Percentiles rank a stretch among this genome's conserved stretches.
These are phyloP conservation scores for Sebastes oblongus DNA, from an alignment of 2,797 vertebrate species.

Conservation along the genomic window DNA sequence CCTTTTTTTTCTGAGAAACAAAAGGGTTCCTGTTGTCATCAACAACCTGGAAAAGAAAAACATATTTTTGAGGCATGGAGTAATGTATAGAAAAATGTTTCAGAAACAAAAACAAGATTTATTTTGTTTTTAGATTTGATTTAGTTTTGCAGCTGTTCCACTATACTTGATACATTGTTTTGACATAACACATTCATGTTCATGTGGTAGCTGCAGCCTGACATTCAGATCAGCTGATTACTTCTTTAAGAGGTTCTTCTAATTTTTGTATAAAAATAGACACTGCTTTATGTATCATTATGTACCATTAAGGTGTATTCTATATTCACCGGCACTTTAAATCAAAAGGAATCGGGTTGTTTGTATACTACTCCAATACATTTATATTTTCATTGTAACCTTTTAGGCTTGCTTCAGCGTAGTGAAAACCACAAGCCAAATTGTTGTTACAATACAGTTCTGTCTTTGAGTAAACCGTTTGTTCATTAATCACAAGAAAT, in stretches of 20 bases:
- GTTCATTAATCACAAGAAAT: neutral
- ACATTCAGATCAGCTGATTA: neutral
- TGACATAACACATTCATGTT: neutral
- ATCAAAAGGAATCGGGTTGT: neutral
- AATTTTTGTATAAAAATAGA: neutral
- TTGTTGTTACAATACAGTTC: neutral
- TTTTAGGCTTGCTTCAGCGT: neutral
- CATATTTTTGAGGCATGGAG: neutral
- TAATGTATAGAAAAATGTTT: neutral
- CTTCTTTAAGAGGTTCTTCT: neutral
- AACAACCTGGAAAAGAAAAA: neutral
- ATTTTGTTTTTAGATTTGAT: neutral
- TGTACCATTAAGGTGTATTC: neutral
- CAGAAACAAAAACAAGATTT: neutral
- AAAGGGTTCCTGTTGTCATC: conserved; percentile 18
- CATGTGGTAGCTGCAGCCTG: neutral
- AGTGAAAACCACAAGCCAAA: neutral
- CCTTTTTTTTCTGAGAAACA: conserved; percentile 2
- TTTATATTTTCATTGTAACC: neutral
- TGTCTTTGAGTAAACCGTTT: neutral
- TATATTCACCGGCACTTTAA: neutral
- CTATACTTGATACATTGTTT: neutral
- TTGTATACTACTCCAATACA: neutral
- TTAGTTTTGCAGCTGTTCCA: neutral
- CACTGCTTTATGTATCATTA: neutral